phyloP scores from a whole-genome alignment of 2,888 invertebrate species.

The Philonicus albiceps region DNA sequence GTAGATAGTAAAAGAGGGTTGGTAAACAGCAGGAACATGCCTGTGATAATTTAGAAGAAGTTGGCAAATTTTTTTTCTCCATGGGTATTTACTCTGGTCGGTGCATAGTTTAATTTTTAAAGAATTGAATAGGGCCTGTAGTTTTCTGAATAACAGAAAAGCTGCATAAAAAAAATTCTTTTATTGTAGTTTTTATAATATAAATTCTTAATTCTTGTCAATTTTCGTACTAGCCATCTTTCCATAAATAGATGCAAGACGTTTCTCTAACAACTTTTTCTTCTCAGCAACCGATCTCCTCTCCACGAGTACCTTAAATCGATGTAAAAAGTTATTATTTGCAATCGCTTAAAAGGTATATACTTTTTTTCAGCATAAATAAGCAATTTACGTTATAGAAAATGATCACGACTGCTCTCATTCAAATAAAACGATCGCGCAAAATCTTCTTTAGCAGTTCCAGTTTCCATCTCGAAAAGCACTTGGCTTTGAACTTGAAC shows the following conservation, averaged over 20 bases:
- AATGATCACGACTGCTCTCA: background rate
- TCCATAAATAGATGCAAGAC: background rate
- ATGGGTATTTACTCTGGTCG: background rate
- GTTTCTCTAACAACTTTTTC: background rate
- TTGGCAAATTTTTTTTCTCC: background rate
- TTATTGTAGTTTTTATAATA: background rate
- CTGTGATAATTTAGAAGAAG: background rate
- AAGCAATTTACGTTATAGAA: background rate
- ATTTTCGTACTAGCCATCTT: background rate
- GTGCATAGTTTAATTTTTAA: background rate
- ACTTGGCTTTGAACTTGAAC: conserved; percentile 18
- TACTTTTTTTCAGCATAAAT: background rate
- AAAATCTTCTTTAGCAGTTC: background rate
- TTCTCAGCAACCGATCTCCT: background rate
- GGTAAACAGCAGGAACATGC: background rate
- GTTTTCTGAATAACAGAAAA: background rate
- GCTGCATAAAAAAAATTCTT: background rate
- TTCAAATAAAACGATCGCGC: background rate
- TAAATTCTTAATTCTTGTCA: background rate
- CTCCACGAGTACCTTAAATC: background rate
- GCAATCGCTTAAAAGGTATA: background rate
- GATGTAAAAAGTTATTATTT: background rate
- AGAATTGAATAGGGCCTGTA: background rate
- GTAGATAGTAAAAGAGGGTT: background rate
- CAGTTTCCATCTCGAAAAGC: background rate